Conservation (phyloP, 2,797 vertebrate species). For the Limnodromus scolopaceus region DNA sequence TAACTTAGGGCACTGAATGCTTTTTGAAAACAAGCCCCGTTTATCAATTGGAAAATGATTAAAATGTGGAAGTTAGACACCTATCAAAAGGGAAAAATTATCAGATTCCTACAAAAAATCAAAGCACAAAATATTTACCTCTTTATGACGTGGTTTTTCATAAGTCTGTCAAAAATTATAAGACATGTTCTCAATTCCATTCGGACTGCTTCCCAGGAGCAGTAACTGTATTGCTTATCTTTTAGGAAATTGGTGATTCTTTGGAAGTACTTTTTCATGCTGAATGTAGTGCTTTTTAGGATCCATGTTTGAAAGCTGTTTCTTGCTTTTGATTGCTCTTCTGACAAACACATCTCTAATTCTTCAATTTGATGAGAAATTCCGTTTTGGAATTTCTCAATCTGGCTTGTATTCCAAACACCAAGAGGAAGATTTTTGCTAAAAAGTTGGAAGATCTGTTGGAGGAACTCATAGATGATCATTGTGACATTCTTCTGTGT, state of each 20-base stretch:
- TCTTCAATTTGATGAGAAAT: slow-evolving; percentile 45
- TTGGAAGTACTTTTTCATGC: slow-evolving; percentile 66
- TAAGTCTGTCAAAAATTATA: slow-evolving; percentile 28
- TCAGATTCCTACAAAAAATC: not conserved
- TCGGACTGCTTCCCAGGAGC: slow-evolving; percentile 63
- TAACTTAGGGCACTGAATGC: not conserved
- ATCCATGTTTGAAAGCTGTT: not conserved
- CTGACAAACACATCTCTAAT: slow-evolving; percentile 36
- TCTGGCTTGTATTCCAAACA: not conserved
- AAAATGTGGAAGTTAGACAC: not conserved
- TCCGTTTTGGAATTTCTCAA: slow-evolving; percentile 20
- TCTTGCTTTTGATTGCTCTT: not conserved
- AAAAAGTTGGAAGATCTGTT: slow-evolving; percentile 56
- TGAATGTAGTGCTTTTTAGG: not conserved
- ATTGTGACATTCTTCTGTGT: not conserved
- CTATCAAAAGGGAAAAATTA: not conserved
- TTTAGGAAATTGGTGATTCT: slow-evolving; percentile 63
- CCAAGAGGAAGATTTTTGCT: not conserved
- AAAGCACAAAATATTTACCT: slow-evolving; percentile 7
- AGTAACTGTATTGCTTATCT: slow-evolving; percentile 59
- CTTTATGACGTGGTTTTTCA: slow-evolving; percentile 22
- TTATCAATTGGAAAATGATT: not conserved
- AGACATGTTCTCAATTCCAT: slow-evolving; percentile 60
- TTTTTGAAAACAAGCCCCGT: not conserved
- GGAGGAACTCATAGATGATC: slow-evolving; percentile 23